phyloP scores from a whole-genome alignment of 2,888 invertebrate genomes.

The Lepidocyrtoides sp. region DNA sequence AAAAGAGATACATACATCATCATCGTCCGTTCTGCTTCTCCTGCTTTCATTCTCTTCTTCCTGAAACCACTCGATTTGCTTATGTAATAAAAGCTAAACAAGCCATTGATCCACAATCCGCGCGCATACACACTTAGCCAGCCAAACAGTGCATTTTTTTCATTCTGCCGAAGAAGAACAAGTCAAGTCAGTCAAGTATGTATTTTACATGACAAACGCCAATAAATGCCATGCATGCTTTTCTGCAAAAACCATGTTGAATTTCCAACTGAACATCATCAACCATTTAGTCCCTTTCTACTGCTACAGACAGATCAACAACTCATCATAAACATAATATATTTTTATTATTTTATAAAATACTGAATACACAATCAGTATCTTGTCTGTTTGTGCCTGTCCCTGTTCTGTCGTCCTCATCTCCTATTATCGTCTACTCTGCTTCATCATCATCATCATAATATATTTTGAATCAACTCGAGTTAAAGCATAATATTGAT shows the following conservation, averaged over 20 bases:
- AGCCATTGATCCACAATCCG: background rate
- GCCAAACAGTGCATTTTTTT: background rate
- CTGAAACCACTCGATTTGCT: background rate
- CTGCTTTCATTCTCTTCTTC: conserved; percentile 17
- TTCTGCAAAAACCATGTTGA: conserved; percentile 6
- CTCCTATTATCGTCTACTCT: background rate
- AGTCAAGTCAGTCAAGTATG: background rate
- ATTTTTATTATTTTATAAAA: conserved; percentile 12
- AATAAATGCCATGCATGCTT: conserved; percentile 35
- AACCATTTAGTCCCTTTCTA: background rate
- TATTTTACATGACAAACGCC: background rate
- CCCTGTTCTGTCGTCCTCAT: background rate
- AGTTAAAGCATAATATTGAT: too few relatives aligned
- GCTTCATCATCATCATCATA: background rate
- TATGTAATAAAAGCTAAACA: conserved; percentile 29
- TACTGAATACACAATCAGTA: background rate
- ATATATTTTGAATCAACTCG: too few relatives aligned
- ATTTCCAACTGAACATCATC: background rate
- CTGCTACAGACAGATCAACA: background rate
- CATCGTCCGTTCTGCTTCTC: conserved; percentile 1
- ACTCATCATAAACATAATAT: conserved; percentile 25
- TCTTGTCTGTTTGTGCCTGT: background rate
- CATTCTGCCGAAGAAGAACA: background rate
- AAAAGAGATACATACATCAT: background rate
- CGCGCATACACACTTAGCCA: too few relatives aligned